Base-by-base conservation (phyloP, 2,797 vertebrate species). In the Intellagama lesueurii region DNA sequence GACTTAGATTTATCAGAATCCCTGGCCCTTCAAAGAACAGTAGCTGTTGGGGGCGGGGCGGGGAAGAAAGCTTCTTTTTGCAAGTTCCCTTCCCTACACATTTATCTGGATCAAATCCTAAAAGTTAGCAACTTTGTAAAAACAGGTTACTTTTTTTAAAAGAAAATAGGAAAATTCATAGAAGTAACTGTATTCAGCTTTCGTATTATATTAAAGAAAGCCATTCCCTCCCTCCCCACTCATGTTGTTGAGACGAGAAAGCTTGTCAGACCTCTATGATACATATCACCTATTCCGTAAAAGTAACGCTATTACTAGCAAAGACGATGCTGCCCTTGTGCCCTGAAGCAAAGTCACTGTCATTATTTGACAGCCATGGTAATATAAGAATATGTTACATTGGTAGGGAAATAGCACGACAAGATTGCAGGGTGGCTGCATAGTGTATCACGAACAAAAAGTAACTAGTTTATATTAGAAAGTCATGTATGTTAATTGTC, bases 271-370 rank as follows among this genome's bases (percentile, higher is more conserved):
- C 77, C 92, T 94, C 82, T 90, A 87, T 88, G 84, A 90, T 49
- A 91, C 93, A 91, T 90, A 94, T 93, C 93, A 95, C 94, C 94
- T 93, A 86, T 93, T 93, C 88, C 90, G 87, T 73, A 92, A 88
- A 95, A 95, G 90, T 94, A 96, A 97, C 91, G 94, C 83, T 88
- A 93, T 92, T 95, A 95, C 87, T 90, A 93, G 92, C 92, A 93
- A 86, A 92, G 88, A 95, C 87, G 89, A 91, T 88, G 90, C 77
- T 95, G 93, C 88, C 92, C 92, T 93, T 28, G 60, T 92, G 94
- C 91, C 92, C 94, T 88, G 85, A 72, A 94, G 92, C 83, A 90
- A 93, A 94, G 92, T 95, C 92, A 87, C 69, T 93, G 87, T 91
- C 94, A 12, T 83, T 86, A 94, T 93, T 89, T 96, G 94, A 97